Percentiles rank a stretch among this genome's conserved stretches.
phyloP scores from a whole-genome alignment of 2,797 vertebrate genomes.

The Gallinago stenura region DNA sequence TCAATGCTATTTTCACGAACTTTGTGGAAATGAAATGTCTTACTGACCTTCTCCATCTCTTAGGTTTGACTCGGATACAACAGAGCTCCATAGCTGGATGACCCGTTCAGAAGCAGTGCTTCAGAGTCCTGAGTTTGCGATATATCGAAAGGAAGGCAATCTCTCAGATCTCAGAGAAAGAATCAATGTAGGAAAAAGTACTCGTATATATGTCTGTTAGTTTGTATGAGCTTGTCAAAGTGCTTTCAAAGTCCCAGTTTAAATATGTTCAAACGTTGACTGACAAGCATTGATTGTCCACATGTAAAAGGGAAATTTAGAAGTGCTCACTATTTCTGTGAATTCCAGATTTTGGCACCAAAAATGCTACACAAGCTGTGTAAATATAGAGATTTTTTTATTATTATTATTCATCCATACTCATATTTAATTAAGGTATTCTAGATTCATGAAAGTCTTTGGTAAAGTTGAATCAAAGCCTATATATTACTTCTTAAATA shows the following conservation, averaged over 20 bases:
- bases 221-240: not conserved
- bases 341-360: not conserved
- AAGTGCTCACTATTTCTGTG: not conserved
- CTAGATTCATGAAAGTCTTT: not conserved
- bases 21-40: not conserved
- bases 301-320: not conserved
- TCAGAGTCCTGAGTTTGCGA: constrained; percentile 92
- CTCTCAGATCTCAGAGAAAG: constrained; percentile 92
- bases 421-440: not conserved
- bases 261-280: not conserved
- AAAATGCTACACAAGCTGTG: not conserved
- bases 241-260: not conserved
- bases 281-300: not conserved
- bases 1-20: not conserved
- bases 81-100: constrained; percentile 98
- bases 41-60: not conserved
- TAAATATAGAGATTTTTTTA: not conserved
- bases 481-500: not conserved
- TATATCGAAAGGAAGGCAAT: constrained; percentile 91
- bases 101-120: constrained; percentile 94
- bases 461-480: not conserved
- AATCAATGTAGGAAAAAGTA: constrained; percentile 88
- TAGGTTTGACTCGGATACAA: constrained; percentile 96
- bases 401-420: not conserved
- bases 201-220: not conserved